These are phyloP conservation scores for Pachyuromys duprasi DNA, from an alignment of 2,797 vertebrate genomes.

Conservation along the genomic window DNA sequence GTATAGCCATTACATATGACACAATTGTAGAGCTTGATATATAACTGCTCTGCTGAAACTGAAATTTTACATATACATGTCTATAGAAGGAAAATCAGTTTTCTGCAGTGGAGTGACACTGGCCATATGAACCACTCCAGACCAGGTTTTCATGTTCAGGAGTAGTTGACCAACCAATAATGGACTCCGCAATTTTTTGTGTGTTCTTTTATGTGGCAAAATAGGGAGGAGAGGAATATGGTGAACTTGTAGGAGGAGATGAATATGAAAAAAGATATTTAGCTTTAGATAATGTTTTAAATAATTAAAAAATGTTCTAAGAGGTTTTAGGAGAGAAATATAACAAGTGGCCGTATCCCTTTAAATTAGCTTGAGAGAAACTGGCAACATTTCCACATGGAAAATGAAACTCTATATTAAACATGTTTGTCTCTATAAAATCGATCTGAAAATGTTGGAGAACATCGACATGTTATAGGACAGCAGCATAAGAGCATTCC, in stretches of 20 bases:
- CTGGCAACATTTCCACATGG: not conserved
- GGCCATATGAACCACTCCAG: not conserved
- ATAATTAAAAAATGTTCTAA: not conserved
- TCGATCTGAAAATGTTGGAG: not conserved
- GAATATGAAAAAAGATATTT: not conserved
- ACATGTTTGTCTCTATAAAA: not conserved
- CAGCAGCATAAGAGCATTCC: not conserved
- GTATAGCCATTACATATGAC: not conserved
- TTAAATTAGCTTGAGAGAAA: not conserved
- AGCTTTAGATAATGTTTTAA: not conserved
- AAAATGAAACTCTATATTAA: not conserved
- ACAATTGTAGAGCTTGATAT: not conserved
- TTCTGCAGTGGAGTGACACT: not conserved
- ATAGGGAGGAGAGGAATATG: too few relatives aligned
- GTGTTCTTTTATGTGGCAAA: not conserved
- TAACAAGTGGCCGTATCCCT: not conserved
- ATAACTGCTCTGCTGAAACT: not conserved
- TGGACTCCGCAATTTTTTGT: not conserved
- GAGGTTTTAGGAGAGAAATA: slow-evolving; percentile 26
- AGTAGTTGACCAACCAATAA: not conserved
- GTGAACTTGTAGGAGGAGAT: not conserved
- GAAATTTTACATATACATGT: not conserved
- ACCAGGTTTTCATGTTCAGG: not conserved
- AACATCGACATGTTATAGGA: not conserved
- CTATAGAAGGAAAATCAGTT: not conserved